Percentiles rank a stretch among this genome's conserved stretches.
Conservation (phyloP, 2,888 invertebrate species). For the Halictus ligatus region DNA sequence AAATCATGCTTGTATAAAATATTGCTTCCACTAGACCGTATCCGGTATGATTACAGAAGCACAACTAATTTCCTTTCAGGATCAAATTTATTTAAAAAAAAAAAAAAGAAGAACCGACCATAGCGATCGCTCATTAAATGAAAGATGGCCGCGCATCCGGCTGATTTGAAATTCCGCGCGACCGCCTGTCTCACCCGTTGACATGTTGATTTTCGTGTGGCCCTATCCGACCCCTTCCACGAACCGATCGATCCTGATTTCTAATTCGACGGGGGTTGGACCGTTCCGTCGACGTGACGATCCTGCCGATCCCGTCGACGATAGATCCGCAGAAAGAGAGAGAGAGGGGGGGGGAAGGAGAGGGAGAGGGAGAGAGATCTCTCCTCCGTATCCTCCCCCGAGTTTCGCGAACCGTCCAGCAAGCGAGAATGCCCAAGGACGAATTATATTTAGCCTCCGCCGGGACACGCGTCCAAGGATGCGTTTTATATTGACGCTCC, state of each 20-base stretch:
- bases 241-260: constrained; percentile 74
- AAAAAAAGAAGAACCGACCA: not conserved
- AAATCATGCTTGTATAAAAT: no score
- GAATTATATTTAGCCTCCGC: constrained; percentile 68
- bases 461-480: constrained; percentile 56
- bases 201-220: constrained; percentile 74
- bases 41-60: not conserved
- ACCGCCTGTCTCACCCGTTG: constrained; percentile 46
- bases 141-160: constrained; percentile 66
- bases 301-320: constrained; percentile 63
- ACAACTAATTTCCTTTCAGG: not conserved
- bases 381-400: constrained; percentile 17
- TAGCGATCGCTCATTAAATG: not conserved
- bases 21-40: not conserved
- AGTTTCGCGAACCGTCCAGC: constrained; percentile 22
- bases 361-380: constrained; percentile 19
- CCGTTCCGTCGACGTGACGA: constrained; percentile 67
- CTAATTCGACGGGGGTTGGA: constrained; percentile 72
- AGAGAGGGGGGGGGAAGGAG: constrained; percentile 10
- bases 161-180: constrained; percentile 75
- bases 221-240: constrained; percentile 70
- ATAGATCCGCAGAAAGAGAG: constrained; percentile 17
- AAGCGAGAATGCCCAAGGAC: constrained; percentile 60
- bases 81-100: not conserved
- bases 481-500: constrained; percentile 60